Evolutionary conservation across 2,888 invertebrate species (phyloP), one percentile per base, ranked within the genome.

Genomic region (Luperina nickerlii): DNA sequence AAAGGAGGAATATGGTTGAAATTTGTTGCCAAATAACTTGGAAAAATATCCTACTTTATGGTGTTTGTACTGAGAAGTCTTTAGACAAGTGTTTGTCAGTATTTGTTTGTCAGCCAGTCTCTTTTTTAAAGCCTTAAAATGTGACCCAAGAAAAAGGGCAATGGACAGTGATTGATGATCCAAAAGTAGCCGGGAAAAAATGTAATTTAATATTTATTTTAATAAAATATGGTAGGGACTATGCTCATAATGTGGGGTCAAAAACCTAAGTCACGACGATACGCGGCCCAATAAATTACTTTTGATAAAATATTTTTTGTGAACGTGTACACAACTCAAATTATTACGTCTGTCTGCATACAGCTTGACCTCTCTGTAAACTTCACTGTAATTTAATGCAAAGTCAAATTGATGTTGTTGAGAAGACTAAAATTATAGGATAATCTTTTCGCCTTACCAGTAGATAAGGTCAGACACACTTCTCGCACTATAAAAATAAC

Each of bases 1-100:
- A 95, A 95, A 90, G 97, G 96, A 68, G 95, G 96, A 76, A 96
- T 97, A 85, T 96, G 95, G 94, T 92, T 97, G 63, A 92, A 92
- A 84, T 96, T 97, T 89, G 91, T 88, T 81, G 89, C 90, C 65
- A 84, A 90, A 51, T 84, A 90, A 78, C 24, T 54, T 13, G 66
- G 18, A 38, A 32, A n/a, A 48, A n/a, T 24, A 45, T 15, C 27
- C 18, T 27, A 20, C 0, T 20, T 18, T 32, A 76, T 65, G 27
- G 81, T 68, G 76, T 78, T 67, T 71, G 71, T 83, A 57, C 45
- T 78, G 62, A 76, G 48, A 38, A 45, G 15, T 65, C 27, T 80
- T 76, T 9, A 38, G 27, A 67, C 32, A n/a, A 42, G 24, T 62
- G 15, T 38, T 70, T 54, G 65, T n/a, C 18, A 48, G 48, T 13